Evolutionary conservation across 2,797 vertebrate species (phyloP).

Genomic region (Pseudotriccus pelzelni): DNA sequence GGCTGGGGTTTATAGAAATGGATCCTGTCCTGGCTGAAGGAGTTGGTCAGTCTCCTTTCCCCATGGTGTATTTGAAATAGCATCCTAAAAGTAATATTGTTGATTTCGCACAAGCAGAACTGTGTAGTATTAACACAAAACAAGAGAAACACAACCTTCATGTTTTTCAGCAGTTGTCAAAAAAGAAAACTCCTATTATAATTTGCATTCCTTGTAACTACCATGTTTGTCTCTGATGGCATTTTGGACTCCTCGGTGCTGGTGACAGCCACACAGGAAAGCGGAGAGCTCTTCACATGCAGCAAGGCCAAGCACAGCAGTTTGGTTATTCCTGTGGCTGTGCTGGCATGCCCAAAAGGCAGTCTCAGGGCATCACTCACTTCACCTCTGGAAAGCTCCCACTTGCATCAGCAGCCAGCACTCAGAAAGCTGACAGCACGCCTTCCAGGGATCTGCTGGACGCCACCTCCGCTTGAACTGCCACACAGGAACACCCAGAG

Average conservation of each 20-base stretch:
- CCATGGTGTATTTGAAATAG: background rate
- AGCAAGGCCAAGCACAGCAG: background rate
- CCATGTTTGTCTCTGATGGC: background rate
- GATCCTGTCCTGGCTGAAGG: background rate
- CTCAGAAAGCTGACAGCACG: background rate
- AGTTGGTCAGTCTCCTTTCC: background rate
- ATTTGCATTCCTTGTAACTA: background rate
- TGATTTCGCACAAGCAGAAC: background rate
- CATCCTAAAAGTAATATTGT: background rate
- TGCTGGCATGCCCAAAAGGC: background rate
- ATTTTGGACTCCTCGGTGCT: background rate
- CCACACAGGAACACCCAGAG: background rate
- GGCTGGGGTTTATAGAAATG: background rate
- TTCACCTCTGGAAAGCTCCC: background rate
- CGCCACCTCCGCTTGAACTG: background rate
- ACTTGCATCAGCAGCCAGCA: background rate
- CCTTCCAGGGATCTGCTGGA: background rate
- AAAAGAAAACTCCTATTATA: background rate
- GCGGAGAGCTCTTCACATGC: background rate
- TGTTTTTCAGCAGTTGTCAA: background rate
- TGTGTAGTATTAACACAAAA: background rate
- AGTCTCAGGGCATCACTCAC: background rate
- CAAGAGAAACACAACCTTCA: background rate
- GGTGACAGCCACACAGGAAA: background rate
- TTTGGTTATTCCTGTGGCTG: rapidly evolving